These are phyloP conservation scores for Ictidomys tridecemlineatus DNA, from an alignment of 2,113 vertebrate species.

Conservation along the genomic window DNA sequence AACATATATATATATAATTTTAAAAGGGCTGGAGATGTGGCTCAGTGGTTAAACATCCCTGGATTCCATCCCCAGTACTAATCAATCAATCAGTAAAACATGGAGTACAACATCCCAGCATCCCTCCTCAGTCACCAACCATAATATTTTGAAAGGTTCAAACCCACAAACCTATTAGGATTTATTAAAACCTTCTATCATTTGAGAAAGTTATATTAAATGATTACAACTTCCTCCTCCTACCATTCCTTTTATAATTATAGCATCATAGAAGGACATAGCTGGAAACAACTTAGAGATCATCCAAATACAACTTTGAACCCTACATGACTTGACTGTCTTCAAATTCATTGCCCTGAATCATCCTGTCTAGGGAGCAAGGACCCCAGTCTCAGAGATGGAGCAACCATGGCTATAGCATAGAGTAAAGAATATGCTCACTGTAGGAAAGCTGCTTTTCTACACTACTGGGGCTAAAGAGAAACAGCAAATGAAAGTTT, in stretches of 20 bases:
- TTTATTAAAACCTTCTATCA: slow-evolving; percentile 37
- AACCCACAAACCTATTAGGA: background rate
- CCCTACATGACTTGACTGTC: background rate
- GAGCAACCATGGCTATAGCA: background rate
- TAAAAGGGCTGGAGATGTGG: too few species aligned
- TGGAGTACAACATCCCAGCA: background rate
- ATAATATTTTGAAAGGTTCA: slow-evolving; percentile 32
- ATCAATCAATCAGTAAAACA: background rate
- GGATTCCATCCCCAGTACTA: too few species aligned
- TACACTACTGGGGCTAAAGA: background rate
- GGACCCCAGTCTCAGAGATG: background rate
- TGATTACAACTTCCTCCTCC: background rate
- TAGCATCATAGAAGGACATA: slow-evolving; percentile 21
- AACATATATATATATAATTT: too few species aligned
- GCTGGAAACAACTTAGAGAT: slow-evolving; percentile 34
- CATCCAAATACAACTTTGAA: slow-evolving; percentile 6
- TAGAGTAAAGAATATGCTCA: slow-evolving; percentile 27
- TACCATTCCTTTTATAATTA: slow-evolving; percentile 30
- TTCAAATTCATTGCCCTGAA: background rate
- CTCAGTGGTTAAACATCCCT: too few species aligned
- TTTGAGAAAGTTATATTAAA: slow-evolving; percentile 47
- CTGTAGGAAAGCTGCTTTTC: background rate
- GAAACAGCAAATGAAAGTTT: slow-evolving; percentile 25
- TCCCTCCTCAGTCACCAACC: slow-evolving; percentile 12
- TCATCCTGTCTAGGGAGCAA: background rate